Conservation (phyloP, 2,797 vertebrate genomes). For the Lagodon rhomboides region DNA sequence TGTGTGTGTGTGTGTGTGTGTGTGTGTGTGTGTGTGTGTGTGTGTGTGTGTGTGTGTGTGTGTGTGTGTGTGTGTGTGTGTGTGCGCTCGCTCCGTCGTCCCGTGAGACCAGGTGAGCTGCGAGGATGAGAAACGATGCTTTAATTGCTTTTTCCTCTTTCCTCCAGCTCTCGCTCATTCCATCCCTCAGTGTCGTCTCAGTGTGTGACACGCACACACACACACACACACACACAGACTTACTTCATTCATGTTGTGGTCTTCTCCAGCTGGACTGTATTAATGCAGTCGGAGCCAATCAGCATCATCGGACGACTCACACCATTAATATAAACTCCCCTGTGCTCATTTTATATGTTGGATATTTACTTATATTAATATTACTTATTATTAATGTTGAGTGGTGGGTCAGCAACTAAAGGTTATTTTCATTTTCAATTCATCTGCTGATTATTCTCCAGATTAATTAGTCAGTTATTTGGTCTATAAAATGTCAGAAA, state of each 20-base stretch:
- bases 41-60: slow-evolving; percentile 33
- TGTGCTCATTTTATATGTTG: neutral
- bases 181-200: slow-evolving; percentile 19
- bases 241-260: slow-evolving; percentile 2
- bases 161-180: slow-evolving; percentile 15
- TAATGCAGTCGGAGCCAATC: slow-evolving; percentile 23
- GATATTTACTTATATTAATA: neutral
- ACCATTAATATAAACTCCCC: no score
- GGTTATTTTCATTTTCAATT: no score
- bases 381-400: neutral
- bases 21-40: slow-evolving; percentile 33
- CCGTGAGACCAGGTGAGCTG: slow-evolving; percentile 55
- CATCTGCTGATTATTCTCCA: no score
- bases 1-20: slow-evolving; percentile 29
- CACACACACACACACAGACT: slow-evolving; percentile 18
- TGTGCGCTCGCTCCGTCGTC: slow-evolving; percentile 19
- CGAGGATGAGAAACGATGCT: slow-evolving; percentile 49
- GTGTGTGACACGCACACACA: slow-evolving; percentile 31
- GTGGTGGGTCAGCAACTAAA: no score
- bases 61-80: slow-evolving; percentile 34
- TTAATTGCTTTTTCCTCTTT: slow-evolving; percentile 64
- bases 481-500: no score
- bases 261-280: slow-evolving; percentile 7
- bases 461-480: no score
- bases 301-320: neutral